Evolutionary conservation across 2,888 invertebrate species (phyloP), one percentile per base, ranked within the genome.

Genomic region (Ennomos fuscantarius): DNA sequence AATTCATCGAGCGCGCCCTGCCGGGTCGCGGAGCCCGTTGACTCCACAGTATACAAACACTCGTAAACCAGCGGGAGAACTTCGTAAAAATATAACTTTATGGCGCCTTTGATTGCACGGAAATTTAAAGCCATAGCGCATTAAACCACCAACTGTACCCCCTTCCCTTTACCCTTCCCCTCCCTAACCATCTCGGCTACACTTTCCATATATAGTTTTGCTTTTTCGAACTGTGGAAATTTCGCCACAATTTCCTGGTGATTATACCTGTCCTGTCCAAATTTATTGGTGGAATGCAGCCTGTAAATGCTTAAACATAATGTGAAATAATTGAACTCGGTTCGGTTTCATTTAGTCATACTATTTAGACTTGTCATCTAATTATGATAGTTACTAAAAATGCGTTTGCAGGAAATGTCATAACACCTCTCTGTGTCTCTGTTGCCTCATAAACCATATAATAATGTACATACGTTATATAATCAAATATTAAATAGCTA

Each of bases 21-120:
- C 35, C 32, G 31, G 48, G 36, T 10, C 52, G 9, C 11, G n/a
- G 55, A 64, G 71, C 75, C 75, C 76, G 78, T 75, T 79, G 75
- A 76, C 67, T 66, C 65, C 55, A 60, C 62, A 58, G 66, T 66
- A 9, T 39, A 43, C 10, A 72, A 65, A 66, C 65, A 60, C 9
- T 39, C 76, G 69, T 78, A 78, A 80, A 77, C 53, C 57, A 46
- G 55, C 65, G 62, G 63, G 46, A 46, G 54, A 67, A 69, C 70
- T 74, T 60, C 63, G 72, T 78, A 74, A 78, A 77, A 75, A 73
- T 74, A 77, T 76, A 65, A 65, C 65, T 79, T 78, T 77, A 79
- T 68, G 63, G 62, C 53, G 45, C 43, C 65, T 75, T 74, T 79
- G 73, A 79, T 79, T 78, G 59, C 45, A 32, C 37, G 39, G 42